phyloP scores from a whole-genome alignment of 2,797 vertebrate species.

The Esox lucius region DNA sequence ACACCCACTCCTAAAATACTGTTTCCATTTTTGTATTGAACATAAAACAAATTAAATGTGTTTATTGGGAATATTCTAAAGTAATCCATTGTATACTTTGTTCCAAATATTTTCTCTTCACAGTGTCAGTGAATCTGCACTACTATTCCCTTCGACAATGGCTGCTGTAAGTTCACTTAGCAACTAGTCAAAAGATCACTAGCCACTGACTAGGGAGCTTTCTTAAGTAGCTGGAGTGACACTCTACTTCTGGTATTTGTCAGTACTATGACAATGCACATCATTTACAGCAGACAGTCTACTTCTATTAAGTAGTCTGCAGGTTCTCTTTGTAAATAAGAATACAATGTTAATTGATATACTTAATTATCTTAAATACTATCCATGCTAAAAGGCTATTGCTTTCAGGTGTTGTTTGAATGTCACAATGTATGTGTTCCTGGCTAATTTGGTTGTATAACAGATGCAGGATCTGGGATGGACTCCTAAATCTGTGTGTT shows the following conservation, averaged over 20 bases:
- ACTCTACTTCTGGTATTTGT: background rate
- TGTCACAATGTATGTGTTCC: slow-evolving; percentile 22
- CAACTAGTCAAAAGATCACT: slow-evolving; percentile 9
- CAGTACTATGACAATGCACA: background rate
- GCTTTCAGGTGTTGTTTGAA: background rate
- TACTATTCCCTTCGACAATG: slow-evolving; percentile 68
- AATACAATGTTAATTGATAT: no score
- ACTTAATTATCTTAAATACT: no score
- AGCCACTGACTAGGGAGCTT: background rate
- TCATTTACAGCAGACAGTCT: no score
- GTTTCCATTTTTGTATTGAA: background rate
- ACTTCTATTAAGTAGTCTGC: no score
- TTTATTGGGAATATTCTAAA: background rate
- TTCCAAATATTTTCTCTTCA: slow-evolving; percentile 35
- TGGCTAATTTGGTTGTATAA: slow-evolving; percentile 28
- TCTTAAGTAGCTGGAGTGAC: background rate
- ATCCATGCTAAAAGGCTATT: no score
- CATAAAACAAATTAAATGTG: background rate
- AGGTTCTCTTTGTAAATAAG: no score
- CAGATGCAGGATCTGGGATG: slow-evolving; percentile 38
- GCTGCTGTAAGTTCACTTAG: slow-evolving; percentile 72
- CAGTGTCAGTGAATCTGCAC: slow-evolving; percentile 45
- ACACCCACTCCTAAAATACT: background rate
- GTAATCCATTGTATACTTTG: background rate
- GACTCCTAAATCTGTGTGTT: slow-evolving; percentile 48